Percentiles rank a stretch among this genome's conserved stretches.
These are phyloP conservation scores for Microctonus aethiopoides DNA, from an alignment of 2,888 invertebrate species.

Conservation along the genomic window DNA sequence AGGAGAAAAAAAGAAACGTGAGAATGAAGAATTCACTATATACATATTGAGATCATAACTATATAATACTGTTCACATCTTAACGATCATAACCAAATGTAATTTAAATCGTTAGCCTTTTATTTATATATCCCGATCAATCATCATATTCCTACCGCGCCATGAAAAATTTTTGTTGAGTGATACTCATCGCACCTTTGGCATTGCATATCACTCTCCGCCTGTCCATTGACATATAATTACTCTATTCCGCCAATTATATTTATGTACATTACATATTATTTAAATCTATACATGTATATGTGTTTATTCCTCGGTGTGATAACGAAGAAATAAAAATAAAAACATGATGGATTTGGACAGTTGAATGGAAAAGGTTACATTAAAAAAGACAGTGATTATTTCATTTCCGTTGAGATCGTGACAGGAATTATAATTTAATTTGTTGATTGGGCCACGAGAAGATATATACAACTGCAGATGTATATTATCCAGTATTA, in stretches of 20 bases:
- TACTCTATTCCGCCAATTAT: conserved; percentile 24
- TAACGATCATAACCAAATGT: conserved; percentile 35
- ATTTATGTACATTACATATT: too few species aligned
- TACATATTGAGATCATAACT: neutral
- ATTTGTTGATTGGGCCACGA: neutral
- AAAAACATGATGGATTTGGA: neutral
- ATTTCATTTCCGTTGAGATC: conserved; percentile 17
- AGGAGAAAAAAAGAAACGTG: conserved; percentile 13
- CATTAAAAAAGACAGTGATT: conserved; percentile 9
- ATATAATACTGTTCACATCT: conserved; percentile 25
- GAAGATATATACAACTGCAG: too few species aligned
- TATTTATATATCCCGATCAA: conserved; percentile 30
- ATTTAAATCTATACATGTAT: neutral
- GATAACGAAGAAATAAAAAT: too few species aligned
- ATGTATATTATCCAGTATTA: too few species aligned
- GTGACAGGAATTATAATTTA: conserved; percentile 10
- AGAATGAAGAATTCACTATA: neutral
- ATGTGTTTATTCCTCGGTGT: neutral
- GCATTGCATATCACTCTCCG: conserved; percentile 14
- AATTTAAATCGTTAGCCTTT: conserved; percentile 24
- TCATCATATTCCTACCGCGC: conserved; percentile 21
- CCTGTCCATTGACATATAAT: conserved; percentile 18
- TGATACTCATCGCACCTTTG: neutral
- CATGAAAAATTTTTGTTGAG: neutral
- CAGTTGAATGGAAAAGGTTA: neutral